phyloP scores from a whole-genome alignment of 2,113 vertebrate species.

The Cyanoramphus novaezelandiae region DNA sequence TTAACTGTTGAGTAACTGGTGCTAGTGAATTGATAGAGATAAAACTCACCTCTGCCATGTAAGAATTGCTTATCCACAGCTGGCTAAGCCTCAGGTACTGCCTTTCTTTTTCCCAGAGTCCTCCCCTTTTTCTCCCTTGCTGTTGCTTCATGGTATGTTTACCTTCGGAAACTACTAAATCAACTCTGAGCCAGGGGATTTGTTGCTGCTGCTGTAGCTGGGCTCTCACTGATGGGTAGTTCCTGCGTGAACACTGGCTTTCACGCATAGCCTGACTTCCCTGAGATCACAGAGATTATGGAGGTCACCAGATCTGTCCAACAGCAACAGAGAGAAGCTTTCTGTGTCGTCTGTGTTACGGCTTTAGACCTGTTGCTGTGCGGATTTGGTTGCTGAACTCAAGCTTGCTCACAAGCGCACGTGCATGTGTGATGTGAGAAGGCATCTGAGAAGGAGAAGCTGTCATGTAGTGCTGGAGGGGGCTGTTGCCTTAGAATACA shows the following conservation, averaged over 20 bases:
- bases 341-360: neutral
- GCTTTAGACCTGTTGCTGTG: neutral
- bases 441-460: too few relatives aligned
- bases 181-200: neutral
- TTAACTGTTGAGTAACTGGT: neutral
- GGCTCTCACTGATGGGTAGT: neutral
- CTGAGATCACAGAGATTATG: neutral
- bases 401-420: neutral
- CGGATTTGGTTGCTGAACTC: neutral
- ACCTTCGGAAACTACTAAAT: neutral
- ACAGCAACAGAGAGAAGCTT: neutral
- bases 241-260: neutral
- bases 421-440: rapidly evolving
- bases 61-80: neutral
- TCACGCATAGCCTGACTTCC: neutral
- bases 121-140: neutral
- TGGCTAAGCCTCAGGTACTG: neutral
- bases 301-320: neutral
- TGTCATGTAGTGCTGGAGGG: neutral
- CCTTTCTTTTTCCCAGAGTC: neutral
- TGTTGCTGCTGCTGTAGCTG: neutral
- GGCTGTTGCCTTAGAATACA: neutral
- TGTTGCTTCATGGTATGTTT: neutral
- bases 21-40: neutral
- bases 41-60: neutral